Evolutionary conservation across 2,113 vertebrate genomes (phyloP).

Genomic region (Malurus cyaneus): DNA sequence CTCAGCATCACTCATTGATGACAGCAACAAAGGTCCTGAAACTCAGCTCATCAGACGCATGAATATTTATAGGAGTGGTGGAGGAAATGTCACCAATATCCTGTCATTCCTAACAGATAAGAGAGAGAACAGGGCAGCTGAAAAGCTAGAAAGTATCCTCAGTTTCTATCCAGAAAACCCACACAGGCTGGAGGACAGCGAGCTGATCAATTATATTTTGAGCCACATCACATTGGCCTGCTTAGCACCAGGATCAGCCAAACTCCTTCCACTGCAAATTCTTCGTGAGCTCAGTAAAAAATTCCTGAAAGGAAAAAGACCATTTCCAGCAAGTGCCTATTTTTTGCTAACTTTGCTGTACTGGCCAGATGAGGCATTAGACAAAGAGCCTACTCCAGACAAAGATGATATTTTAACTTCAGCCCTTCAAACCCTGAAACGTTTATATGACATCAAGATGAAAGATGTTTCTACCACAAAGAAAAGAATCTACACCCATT

Average conservation of each 20-base stretch:
- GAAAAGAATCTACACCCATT: constrained; percentile 77
- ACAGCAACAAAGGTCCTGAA: not conserved
- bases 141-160: constrained; percentile 69
- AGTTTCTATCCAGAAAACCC: constrained; percentile 69
- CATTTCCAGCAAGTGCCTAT: constrained; percentile 68
- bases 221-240: constrained; percentile 76
- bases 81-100: constrained; percentile 77
- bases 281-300: constrained; percentile 71
- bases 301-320: constrained; percentile 45
- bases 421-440: constrained; percentile 73
- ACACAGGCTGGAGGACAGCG: constrained; percentile 61
- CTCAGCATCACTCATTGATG: not conserved
- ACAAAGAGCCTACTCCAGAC: constrained; percentile 40
- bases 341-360: constrained; percentile 79
- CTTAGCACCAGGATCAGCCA: constrained; percentile 58
- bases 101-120: constrained; percentile 73
- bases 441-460: constrained; percentile 64
- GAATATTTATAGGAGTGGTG: constrained; percentile 74
- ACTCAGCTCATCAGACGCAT: constrained; percentile 67
- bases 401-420: constrained; percentile 74
- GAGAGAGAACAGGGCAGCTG: constrained; percentile 19
- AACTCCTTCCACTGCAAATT: constrained; percentile 33
- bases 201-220: constrained; percentile 76
- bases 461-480: constrained; percentile 76
- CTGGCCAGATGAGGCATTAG: constrained; percentile 81